Evolutionary conservation across 2,113 vertebrate genomes (phyloP).

Genomic region (Varanus salvator): DNA sequence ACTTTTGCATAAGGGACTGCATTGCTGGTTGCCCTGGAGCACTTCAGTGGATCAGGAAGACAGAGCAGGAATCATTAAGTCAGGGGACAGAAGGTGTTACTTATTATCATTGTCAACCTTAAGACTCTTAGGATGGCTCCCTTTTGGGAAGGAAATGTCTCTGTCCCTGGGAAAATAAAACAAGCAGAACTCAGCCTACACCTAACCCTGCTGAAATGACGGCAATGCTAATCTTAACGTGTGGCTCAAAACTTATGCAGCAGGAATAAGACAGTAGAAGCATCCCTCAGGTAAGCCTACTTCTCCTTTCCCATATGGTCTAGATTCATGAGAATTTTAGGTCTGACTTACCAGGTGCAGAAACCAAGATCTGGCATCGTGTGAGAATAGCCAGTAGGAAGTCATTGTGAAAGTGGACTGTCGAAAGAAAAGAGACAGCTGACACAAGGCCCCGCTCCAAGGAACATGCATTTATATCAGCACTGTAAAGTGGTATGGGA

Average conservation of each 20-base stretch:
- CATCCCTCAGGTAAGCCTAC: neutral
- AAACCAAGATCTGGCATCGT: constrained; percentile 95
- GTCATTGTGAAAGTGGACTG: constrained; percentile 97
- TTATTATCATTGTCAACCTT: neutral
- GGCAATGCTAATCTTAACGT: neutral
- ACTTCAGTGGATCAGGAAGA: too few relatives aligned
- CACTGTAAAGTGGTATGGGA: neutral
- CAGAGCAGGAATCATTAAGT: too few relatives aligned
- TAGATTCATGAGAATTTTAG: accelerated
- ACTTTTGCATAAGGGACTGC: too few relatives aligned
- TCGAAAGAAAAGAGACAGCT: constrained; percentile 7
- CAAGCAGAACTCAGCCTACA: neutral
- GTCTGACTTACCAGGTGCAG: constrained; percentile 87
- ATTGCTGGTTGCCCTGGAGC: too few relatives aligned
- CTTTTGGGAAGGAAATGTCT: neutral
- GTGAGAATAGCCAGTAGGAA: constrained; percentile 98
- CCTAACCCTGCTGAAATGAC: neutral
- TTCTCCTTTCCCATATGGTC: neutral
- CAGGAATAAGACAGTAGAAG: accelerated
- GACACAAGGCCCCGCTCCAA: constrained; percentile 18
- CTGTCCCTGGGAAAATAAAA: neutral
- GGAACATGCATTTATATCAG: neutral
- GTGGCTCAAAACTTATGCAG: neutral
- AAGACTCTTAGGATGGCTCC: neutral
- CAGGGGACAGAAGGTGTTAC: too few relatives aligned